Evolutionary conservation across 2,797 vertebrate genomes (phyloP), one percentile per base, ranked within the genome.

Genomic region (Glossophaga mutica): DNA sequence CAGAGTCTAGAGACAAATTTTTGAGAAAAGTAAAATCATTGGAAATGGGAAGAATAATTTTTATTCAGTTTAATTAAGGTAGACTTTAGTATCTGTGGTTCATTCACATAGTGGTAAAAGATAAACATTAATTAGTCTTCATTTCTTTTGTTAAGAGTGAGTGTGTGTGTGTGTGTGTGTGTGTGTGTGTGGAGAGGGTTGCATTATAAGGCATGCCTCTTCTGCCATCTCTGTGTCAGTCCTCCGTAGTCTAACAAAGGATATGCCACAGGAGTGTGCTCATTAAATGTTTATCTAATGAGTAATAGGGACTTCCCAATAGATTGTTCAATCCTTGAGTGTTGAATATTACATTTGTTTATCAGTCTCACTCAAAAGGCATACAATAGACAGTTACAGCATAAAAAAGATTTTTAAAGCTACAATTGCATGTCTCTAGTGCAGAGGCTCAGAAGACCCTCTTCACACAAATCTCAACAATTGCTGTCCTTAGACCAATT

Each of bases 401-500:
- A 76, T 68, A 6, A 50, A 29, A 26, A 91, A 67, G 12, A 11
- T 83, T 92, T 92, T 50, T 39, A 78, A 96, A 79, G 74, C 68
- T 86, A 46, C 32, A 71, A 55, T 88, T 95, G 55, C 90, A 2
- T 91, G 32, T 84, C 8, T 87, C 74, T 84, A 59, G 71, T 94
- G 88, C 71, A 90, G 85, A 79, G 89, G 79, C 67, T 93, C n/a
- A 84, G 77, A 95, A 73, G 84, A 96, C 32, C 62, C 95, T 93
- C 74, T 78, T 32, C 91, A 82, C 71, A 88, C 6, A 94, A 92
- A 96, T 96, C 91, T 96, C 29, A 62, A 32, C 65, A 95, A 92
- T 44, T 39, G 62, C 68, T 95, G 37, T 81, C 96, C 79, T 97
- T 97, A 91, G 76, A 94, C 86, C 70, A 93, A 94, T 65, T 96